Evolutionary conservation across 30 jellyfish, hydroid and myxozoan species (phyloP).

Genomic region (Aurelia coerulea): DNA sequence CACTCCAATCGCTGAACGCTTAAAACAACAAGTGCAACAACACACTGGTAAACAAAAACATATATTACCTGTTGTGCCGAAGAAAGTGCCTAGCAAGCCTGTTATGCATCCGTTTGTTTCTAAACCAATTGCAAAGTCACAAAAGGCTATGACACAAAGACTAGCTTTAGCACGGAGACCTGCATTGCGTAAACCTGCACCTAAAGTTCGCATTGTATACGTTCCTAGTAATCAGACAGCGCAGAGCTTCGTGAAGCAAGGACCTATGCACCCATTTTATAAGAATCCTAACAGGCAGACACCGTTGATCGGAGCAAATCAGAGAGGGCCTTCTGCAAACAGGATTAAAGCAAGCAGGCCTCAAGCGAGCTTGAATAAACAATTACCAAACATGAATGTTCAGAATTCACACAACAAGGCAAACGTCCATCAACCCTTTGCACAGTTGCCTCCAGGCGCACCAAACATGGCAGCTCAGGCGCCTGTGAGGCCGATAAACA

Average conservation of each 20-base stretch:
- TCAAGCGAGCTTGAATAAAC: not conserved
- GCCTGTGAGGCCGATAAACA: constrained; percentile 41
- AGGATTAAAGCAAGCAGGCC: not conserved
- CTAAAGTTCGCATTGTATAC: constrained; percentile 53
- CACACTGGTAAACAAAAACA: constrained; percentile 57
- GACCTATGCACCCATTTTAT: constrained; percentile 15
- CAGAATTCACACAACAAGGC: constrained; percentile 1
- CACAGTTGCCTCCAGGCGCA: not conserved
- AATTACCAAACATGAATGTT: not conserved
- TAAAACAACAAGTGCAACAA: constrained; percentile 71
- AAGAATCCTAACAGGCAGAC: constrained; percentile 3
- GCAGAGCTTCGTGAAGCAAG: constrained; percentile 20
- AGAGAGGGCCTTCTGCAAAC: not conserved
- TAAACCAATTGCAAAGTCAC: constrained; percentile 5
- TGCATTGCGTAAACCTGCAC: constrained; percentile 14
- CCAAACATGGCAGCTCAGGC: not conserved
- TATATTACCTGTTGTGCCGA: constrained; percentile 61
- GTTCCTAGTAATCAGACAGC: constrained; percentile 59
- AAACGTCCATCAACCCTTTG: not conserved
- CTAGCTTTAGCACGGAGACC: not conserved
- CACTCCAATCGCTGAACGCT: constrained; percentile 51
- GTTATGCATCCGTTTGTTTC: not conserved
- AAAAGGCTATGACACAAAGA: not conserved
- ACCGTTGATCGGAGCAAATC: constrained; percentile 6
- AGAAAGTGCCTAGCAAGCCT: constrained; percentile 12